Percentiles rank a stretch among this genome's conserved stretches.
These are phyloP conservation scores for Seison nebaliae DNA, from an alignment of 1,140 invertebrate species.

Conservation along the genomic window DNA sequence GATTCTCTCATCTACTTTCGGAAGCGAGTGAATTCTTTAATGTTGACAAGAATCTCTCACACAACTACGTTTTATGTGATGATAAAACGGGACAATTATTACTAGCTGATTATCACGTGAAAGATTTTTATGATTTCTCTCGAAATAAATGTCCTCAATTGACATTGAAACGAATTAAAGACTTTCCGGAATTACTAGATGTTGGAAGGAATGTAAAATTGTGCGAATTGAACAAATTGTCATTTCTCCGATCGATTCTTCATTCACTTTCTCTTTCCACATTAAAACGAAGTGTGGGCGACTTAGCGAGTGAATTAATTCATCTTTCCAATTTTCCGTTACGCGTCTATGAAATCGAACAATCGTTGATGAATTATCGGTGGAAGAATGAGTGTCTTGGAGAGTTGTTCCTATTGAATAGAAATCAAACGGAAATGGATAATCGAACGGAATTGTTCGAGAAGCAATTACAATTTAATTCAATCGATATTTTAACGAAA, in stretches of 20 bases:
- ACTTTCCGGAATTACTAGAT: slow-evolving; percentile 65
- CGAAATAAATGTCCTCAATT: slow-evolving; percentile 87
- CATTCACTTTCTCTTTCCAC: no score
- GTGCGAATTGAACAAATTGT: no score
- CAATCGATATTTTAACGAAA: slow-evolving; percentile 10
- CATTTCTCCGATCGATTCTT: no score
- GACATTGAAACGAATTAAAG: slow-evolving; percentile 67
- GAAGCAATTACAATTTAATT: slow-evolving; percentile 4
- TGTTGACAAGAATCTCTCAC: slow-evolving; percentile 59
- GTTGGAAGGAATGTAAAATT: no score
- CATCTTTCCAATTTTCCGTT: no score
- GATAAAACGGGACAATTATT: slow-evolving; percentile 88
- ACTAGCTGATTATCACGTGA: slow-evolving; percentile 65
- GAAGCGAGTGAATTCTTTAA: slow-evolving; percentile 91
- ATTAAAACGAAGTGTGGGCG: no score
- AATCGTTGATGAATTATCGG: no score
- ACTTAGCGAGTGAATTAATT: no score
- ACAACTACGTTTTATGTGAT: slow-evolving; percentile 75
- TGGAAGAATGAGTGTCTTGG: no score
- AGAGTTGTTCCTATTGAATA: no score
- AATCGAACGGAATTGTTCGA: background rate
- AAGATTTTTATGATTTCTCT: slow-evolving; percentile 96
- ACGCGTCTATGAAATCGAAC: no score
- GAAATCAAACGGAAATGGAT: background rate
- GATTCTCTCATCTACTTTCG: slow-evolving; percentile 72